phyloP scores from a whole-genome alignment of 64 coral and sea anemone genomes.

The Acropora tenuis region DNA sequence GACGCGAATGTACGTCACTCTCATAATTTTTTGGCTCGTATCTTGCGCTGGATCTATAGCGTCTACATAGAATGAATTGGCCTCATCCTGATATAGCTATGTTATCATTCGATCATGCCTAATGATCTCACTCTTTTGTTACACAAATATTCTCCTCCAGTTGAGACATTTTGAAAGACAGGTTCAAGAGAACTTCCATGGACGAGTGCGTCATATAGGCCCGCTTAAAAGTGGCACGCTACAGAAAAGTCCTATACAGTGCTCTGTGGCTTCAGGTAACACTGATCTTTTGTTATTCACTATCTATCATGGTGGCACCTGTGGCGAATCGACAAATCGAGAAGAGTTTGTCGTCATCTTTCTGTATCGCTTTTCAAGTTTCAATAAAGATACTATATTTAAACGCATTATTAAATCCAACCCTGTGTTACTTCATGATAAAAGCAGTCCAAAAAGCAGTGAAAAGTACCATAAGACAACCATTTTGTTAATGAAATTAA shows the following conservation, averaged over 20 bases:
- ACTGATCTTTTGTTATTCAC: conserved; percentile 17
- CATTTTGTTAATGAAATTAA: not conserved
- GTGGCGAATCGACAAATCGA: not conserved
- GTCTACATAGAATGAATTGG: not conserved
- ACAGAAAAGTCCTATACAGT: conserved; percentile 27
- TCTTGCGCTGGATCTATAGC: not conserved
- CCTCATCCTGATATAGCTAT: not conserved
- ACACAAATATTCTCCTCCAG: not conserved
- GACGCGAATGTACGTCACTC: not conserved
- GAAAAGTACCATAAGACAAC: not conserved
- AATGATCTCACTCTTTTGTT: not conserved
- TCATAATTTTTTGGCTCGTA: not conserved
- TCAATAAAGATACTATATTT: not conserved
- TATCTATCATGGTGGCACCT: not conserved
- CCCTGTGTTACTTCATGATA: not conserved
- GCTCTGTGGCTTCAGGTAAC: conserved; percentile 16
- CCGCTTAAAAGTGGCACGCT: not conserved
- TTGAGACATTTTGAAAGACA: not conserved
- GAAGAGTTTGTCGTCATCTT: not conserved
- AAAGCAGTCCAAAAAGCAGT: not conserved
- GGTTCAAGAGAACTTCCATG: not conserved
- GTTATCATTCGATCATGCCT: not conserved
- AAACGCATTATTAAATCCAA: not conserved
- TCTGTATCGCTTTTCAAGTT: not conserved
- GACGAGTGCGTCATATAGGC: not conserved